Evolutionary conservation across 2,113 vertebrate species (phyloP).

Genomic region (Mormyrus iriodes): DNA sequence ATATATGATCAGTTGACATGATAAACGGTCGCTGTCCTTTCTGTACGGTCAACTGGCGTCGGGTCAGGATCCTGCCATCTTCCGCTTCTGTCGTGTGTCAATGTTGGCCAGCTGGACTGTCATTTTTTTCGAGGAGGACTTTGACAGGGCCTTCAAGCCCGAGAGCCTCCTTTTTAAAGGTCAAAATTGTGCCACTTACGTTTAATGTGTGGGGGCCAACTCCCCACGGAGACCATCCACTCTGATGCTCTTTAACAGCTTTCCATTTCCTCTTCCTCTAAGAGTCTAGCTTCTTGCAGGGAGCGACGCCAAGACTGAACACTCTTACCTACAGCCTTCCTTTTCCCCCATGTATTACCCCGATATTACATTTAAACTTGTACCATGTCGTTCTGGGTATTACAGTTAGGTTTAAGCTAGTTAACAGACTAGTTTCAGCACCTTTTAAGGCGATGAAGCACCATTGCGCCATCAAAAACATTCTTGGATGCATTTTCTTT

Average conservation of each 20-base stretch:
- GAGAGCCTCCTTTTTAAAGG: slow-evolving; percentile 61
- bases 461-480: background rate
- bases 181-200: slow-evolving; percentile 64
- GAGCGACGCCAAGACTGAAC: background rate
- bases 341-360: background rate
- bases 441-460: background rate
- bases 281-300: background rate
- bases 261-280: background rate
- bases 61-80: slow-evolving; percentile 47
- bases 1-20: slow-evolving; percentile 10
- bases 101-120: slow-evolving; percentile 61
- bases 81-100: slow-evolving; percentile 53
- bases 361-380: background rate
- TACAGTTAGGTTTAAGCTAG: background rate
- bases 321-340: background rate
- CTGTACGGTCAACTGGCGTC: slow-evolving; percentile 58
- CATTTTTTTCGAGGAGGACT: slow-evolving; percentile 69
- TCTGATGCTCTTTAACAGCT: slow-evolving; percentile 33
- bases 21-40: slow-evolving; percentile 58
- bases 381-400: background rate
- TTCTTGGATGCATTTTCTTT: background rate
- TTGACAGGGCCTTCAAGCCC: slow-evolving; percentile 65
- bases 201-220: slow-evolving; percentile 62
- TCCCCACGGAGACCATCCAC: slow-evolving; percentile 52
- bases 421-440: background rate